Base-by-base conservation (phyloP, 2,888 invertebrate species). In the Nomada hirtipes region DNA sequence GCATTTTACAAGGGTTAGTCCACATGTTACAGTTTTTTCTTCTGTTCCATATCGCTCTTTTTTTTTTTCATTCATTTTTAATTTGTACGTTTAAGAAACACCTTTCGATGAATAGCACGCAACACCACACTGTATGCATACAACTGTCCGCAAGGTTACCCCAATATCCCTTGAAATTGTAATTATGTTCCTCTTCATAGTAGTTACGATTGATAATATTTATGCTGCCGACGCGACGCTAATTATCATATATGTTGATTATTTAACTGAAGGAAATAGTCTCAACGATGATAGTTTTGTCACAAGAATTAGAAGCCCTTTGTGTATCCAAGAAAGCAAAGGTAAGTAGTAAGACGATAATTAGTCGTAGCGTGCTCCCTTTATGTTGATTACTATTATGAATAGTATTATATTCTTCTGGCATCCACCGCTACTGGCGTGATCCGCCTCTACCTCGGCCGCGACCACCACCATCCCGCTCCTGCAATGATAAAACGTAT, bases 381-480 rank as follows among this genome's bases (percentile, higher is more conserved):
- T 89, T 88, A 84, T 63, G 85, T 83, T 77, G 80, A 86, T 86
- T 83, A 82, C 69, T 83, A 84, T 83, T 71, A 75, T 81, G 83
- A 85, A 86, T 85, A 85, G 77, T 82, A 88, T 87, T 88, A 87
- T 75, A 79, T 85, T 86, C 86, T 82, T 65, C 52, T 81, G 74
- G 83, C 86, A 87, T 86, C 88, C 88, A 86, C 84, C 88, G 93
- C 93, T 93, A 93, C 93, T 93, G 93, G 83, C 93, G 93, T 67
- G 92, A 87, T 36, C 91, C 90, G 36, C 92, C 93, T 82, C 94
- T 92, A 79, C 93, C 92, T 88, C 92, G 90, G 81, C 93, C 91
- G 55, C 93, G 92, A 82, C 91, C 91, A 82, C 91, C 92, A 82
- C 91, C 92, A 79, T 93, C 92, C 68, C 92, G 91, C 50, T 93